Conservation (phyloP, 2,797 vertebrate genomes). For the Coilia nasus region DNA sequence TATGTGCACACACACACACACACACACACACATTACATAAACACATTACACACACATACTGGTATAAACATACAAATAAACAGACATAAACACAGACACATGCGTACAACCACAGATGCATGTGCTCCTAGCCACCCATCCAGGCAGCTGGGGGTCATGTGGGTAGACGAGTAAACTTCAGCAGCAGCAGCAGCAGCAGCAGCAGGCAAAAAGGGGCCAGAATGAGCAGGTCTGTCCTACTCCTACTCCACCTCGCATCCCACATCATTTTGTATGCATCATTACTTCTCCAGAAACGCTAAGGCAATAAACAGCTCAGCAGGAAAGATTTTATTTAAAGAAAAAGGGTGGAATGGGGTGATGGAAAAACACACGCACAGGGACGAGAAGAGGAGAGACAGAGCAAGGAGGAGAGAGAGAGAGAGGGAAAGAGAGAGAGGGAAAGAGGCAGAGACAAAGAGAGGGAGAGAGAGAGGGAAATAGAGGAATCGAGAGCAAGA, state of each 20-base stretch:
- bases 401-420: background rate
- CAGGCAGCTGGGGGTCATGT: background rate
- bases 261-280: constrained; percentile 76
- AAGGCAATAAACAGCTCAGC: constrained; percentile 77
- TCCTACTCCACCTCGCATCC: constrained; percentile 48
- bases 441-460: no score
- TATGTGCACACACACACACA: background rate
- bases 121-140: constrained; percentile 35
- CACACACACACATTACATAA: no score
- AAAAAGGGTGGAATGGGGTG: constrained; percentile 58
- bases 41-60: background rate
- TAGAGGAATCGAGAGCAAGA: background rate
- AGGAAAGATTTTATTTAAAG: constrained; percentile 68
- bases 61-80: background rate
- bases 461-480: no score
- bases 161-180: background rate
- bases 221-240: constrained; percentile 45
- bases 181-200: no score
- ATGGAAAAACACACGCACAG: constrained; percentile 36
- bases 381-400: constrained; percentile 1
- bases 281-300: constrained; percentile 75
- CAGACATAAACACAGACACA: background rate
- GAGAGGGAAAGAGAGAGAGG: constrained; percentile 9
- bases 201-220: constrained; percentile 48
- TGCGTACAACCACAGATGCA: background rate